Evolutionary conservation across 2,888 invertebrate genomes (phyloP).

Genomic region (Lasioglossum marginatum): DNA sequence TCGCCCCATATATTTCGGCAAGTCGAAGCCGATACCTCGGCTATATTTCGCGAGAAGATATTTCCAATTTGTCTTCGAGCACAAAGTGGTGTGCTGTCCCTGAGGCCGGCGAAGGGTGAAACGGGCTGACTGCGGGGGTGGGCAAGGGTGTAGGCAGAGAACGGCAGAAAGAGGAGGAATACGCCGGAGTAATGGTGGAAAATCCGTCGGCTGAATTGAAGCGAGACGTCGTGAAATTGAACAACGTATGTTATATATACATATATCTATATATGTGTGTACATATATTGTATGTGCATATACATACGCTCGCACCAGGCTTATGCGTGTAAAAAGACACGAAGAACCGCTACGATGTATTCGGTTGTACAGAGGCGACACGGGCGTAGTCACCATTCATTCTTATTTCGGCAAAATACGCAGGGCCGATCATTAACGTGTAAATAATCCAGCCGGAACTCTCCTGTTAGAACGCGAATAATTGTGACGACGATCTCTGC

Average conservation of each 20-base stretch:
- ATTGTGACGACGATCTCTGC: background rate
- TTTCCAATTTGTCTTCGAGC: constrained; percentile 83
- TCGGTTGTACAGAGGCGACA: constrained; percentile 25
- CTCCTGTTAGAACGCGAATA: background rate
- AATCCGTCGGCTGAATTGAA: constrained; percentile 83
- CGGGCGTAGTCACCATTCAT: constrained; percentile 20
- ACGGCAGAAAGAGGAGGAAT: constrained; percentile 71
- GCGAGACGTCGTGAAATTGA: constrained; percentile 83
- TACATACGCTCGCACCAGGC: constrained; percentile 51
- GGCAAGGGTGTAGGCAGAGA: constrained; percentile 45
- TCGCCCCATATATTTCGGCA: constrained; percentile 76
- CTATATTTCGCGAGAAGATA: constrained; percentile 79
- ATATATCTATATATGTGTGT: background rate
- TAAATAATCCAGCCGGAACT: constrained; percentile 7
- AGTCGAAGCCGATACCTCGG: constrained; percentile 69
- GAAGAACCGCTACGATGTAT: constrained; percentile 45
- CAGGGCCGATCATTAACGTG: constrained; percentile 48
- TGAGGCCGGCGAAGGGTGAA: constrained; percentile 48
- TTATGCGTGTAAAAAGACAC: constrained; percentile 63
- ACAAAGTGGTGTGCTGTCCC: constrained; percentile 79
- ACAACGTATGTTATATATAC: constrained; percentile 80
- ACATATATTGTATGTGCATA: background rate
- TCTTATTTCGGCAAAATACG: constrained; percentile 26
- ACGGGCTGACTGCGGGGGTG: constrained; percentile 44
- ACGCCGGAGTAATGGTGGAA: constrained; percentile 80